Base-by-base conservation (phyloP, 2,113 vertebrate genomes). In the Hemiprocne comata region DNA sequence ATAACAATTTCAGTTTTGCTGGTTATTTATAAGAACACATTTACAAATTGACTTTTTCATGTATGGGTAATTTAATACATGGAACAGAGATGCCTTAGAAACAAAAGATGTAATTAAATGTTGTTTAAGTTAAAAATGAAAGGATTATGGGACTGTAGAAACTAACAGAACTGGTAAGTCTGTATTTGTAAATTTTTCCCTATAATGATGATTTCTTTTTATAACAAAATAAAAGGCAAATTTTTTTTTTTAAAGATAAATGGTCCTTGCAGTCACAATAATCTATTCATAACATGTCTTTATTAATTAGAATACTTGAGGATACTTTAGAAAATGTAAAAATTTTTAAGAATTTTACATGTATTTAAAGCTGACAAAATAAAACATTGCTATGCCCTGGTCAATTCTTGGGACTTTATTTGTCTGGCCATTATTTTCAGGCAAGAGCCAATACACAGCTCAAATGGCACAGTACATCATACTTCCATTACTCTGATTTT, bases 11-110 rank as follows among this genome's bases (percentile, higher is more conserved):
- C 93, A 94, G 70, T 73, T 91, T 94, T 67, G 46, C 24, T 93
- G 33, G 4, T 91, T 96, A 89, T 96, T 97, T 96, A 90, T 55
- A 93, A 58, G 65, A 94, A 67, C 24, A 77, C 7, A 78, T 96
- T 95, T 96, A 85, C 73, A 95, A 96, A 95, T 60, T 23, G 55
- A 93, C 53, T 96, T 92, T 91, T 95, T 96, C 50, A 61, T 62
- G 58, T n/a, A 7, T 80, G 38, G 14, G 29, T 88, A 80, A 94
- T 94, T 60, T 93, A 89, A 65, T 82, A 92, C 13, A 33, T 24
- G 14, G 36, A 83, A 83, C 11, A 76, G 34, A 84, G 46, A 89
- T 65, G 18, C 7, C 74, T 91, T 84, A 87, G 69, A 85, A 94
- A 69, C 21, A 55, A 86, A 82, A 78, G 11, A 24, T 25, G 29